phyloP scores from a whole-genome alignment of 2,888 invertebrate genomes.

The Catocala fraxini region DNA sequence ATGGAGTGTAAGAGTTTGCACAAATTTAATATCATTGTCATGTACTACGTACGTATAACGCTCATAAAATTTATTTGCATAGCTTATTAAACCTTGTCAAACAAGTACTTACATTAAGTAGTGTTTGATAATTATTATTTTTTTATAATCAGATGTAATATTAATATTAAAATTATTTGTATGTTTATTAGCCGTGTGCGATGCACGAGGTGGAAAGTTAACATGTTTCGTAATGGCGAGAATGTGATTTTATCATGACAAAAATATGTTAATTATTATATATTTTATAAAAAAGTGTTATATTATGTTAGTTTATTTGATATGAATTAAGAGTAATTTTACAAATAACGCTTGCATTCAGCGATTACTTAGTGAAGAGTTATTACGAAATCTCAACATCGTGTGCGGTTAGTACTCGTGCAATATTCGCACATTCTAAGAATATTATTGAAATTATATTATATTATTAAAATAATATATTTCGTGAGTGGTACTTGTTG shows the following conservation, averaged over 20 bases:
- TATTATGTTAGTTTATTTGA: slow-evolving; percentile 1
- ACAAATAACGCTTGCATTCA: too few species aligned
- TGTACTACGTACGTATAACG: slow-evolving; percentile 17
- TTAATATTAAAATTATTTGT: slow-evolving; percentile 12
- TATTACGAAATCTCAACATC: slow-evolving; percentile 17
- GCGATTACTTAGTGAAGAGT: too few species aligned
- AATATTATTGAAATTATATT: slow-evolving; percentile 48
- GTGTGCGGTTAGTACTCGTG: slow-evolving; percentile 1
- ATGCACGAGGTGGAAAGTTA: background rate
- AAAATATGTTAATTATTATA: slow-evolving; percentile 6
- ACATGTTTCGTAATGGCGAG: too few species aligned
- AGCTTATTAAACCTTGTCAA: slow-evolving; percentile 55
- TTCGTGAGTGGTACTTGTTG: too few species aligned
- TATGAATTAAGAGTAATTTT: too few species aligned
- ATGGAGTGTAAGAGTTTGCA: slow-evolving; percentile 58
- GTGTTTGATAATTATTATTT: slow-evolving; percentile 54
- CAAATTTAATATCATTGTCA: slow-evolving; percentile 58
- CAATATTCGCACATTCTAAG: slow-evolving; percentile 43
- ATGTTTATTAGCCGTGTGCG: slow-evolving; percentile 21
- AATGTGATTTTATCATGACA: slow-evolving; percentile 11
- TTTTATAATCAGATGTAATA: slow-evolving; percentile 27
- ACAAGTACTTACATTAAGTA: slow-evolving; percentile 70
- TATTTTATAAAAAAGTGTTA: background rate
- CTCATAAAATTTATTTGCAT: slow-evolving; percentile 43
- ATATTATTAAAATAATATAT: slow-evolving; percentile 11